phyloP scores from a whole-genome alignment of 2,797 vertebrate genomes.

The Cichlasoma orientale region DNA sequence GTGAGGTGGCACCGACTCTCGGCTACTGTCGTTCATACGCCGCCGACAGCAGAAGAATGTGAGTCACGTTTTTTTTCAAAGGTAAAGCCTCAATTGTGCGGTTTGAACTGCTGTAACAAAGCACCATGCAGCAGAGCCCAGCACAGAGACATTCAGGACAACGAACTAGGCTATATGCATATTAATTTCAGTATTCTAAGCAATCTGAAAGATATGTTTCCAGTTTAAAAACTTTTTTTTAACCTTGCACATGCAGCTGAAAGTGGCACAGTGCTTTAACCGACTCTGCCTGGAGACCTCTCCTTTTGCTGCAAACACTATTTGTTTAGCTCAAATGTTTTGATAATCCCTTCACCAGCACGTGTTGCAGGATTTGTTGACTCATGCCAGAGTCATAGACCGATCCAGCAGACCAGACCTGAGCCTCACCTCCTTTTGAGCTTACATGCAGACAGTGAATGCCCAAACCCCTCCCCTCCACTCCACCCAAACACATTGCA shows the following conservation, averaged over 20 bases:
- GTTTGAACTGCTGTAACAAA: constrained; percentile 14
- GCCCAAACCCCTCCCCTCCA: constrained; percentile 42
- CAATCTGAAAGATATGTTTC: not conserved
- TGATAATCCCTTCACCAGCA: constrained; percentile 73
- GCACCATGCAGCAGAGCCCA: not conserved
- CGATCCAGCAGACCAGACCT: constrained; percentile 56
- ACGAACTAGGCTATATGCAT: not conserved
- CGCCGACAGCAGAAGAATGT: constrained; percentile 28
- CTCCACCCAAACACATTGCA: constrained; percentile 71
- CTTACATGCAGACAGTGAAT: constrained; percentile 39
- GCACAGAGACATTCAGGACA: not conserved
- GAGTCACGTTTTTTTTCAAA: constrained; percentile 62
- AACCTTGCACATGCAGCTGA: not conserved
- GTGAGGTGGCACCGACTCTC: constrained; percentile 24
- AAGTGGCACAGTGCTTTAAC: not conserved
- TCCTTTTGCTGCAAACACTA: constrained; percentile 49
- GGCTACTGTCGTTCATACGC: constrained; percentile 12
- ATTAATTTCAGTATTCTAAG: not conserved
- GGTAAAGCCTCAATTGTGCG: constrained; percentile 17
- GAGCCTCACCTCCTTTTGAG: constrained; percentile 62
- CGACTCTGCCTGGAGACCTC: not conserved
- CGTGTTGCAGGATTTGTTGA: constrained; percentile 79
- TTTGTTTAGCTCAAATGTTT: constrained; percentile 69
- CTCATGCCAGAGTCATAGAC: constrained; percentile 68
- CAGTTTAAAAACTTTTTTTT: not conserved